These are phyloP conservation scores for Apodemus sylvaticus DNA, from an alignment of 2,113 vertebrate species.

Conservation along the genomic window DNA sequence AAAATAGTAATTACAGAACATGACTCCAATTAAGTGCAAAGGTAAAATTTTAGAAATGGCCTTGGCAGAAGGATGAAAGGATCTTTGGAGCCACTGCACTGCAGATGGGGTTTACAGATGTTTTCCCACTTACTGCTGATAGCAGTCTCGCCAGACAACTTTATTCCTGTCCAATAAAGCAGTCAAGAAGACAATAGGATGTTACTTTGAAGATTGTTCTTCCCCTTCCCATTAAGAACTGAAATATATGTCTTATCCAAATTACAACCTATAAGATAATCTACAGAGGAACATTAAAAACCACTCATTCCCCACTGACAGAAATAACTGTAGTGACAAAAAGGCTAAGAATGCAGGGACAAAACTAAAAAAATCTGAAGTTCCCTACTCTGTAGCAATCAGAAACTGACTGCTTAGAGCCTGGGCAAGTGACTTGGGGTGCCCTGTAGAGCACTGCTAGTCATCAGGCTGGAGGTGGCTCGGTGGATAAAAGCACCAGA, in stretches of 20 bases:
- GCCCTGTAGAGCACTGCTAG: not conserved
- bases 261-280: not conserved
- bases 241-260: not conserved
- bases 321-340: not conserved
- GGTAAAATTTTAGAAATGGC: not conserved
- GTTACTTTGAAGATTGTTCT: slow-evolving; percentile 19
- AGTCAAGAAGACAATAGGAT: not conserved
- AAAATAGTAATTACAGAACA: slow-evolving; percentile 12
- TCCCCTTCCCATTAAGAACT: slow-evolving; percentile 33
- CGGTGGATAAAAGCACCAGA: not conserved
- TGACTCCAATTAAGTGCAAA: not conserved
- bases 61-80: not conserved
- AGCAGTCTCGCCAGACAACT: not conserved
- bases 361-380: not conserved
- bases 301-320: not conserved
- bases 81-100: not conserved
- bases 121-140: not conserved
- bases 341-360: not conserved
- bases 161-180: slow-evolving; percentile 28
- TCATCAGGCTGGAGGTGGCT: not conserved
- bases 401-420: not conserved
- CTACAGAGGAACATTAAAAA: slow-evolving; percentile 16
- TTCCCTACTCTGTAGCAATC: no score
- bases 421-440: not conserved
- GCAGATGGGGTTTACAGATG: not conserved